These are phyloP conservation scores for Aporophyla lueneburgensis DNA, from an alignment of 2,888 invertebrate species.

Conservation along the genomic window DNA sequence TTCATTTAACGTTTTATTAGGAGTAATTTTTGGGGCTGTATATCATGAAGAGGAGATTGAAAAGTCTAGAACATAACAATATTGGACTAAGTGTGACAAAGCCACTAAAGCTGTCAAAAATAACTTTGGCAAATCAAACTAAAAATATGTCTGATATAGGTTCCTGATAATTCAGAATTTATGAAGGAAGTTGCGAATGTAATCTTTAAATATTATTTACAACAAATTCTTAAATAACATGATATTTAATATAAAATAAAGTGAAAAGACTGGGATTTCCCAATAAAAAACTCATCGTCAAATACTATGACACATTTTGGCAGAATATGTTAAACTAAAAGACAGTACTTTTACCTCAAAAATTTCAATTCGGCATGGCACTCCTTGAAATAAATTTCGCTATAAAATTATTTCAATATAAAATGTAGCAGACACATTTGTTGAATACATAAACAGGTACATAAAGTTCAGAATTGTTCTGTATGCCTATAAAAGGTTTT, in stretches of 20 bases:
- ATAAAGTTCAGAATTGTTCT: constrained; percentile 41
- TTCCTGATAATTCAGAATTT: neutral
- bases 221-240: neutral
- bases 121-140: too few relatives aligned
- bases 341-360: constrained; percentile 45
- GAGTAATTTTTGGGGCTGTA: neutral
- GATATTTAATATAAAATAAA: neutral
- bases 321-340: constrained; percentile 30
- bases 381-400: constrained; percentile 46
- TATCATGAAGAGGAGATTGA: neutral
- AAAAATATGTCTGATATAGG: neutral
- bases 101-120: neutral
- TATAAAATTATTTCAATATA: constrained; percentile 58
- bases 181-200: neutral
- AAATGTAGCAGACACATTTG: constrained; percentile 54
- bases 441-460: constrained; percentile 48
- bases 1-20: constrained; percentile 38
- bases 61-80: neutral
- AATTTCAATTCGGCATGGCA: constrained; percentile 22
- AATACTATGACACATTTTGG: constrained; percentile 11
- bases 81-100: neutral
- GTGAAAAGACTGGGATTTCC: constrained; percentile 7
- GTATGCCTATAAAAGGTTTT: constrained; percentile 40
- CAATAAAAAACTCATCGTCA: constrained; percentile 10
- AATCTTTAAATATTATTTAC: neutral